Evolutionary conservation across 1,140 invertebrate species (phyloP).

Genomic region (Panulirus ornatus): DNA sequence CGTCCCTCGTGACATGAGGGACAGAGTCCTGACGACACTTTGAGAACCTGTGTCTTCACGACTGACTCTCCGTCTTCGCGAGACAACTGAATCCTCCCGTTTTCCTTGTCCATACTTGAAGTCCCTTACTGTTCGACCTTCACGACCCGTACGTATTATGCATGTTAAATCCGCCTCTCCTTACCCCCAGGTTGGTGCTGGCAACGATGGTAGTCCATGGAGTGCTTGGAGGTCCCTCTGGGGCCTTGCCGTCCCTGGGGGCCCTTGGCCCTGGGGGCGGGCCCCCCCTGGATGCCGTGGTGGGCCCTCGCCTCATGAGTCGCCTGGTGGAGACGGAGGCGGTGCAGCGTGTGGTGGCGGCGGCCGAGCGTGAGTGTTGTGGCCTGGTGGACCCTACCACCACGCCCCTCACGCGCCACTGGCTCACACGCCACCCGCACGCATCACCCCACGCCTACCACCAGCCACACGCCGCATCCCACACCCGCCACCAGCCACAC

Average conservation of each 20-base stretch:
- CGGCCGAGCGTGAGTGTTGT: constrained; percentile 23
- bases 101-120: no score
- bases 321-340: constrained; percentile 31
- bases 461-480: neutral
- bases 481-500: neutral
- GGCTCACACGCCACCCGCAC: constrained; percentile 26
- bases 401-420: constrained; percentile 48
- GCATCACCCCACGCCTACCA: neutral
- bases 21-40: no score
- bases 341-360: constrained; percentile 29
- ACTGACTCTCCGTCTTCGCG: no score
- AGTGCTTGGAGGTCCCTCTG: neutral
- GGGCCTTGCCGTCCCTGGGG: neutral
- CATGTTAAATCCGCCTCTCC: neutral
- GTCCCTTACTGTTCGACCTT: no score
- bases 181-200: neutral
- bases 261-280: neutral
- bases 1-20: no score
- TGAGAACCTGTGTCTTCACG: no score
- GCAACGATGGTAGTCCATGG: neutral
- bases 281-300: neutral
- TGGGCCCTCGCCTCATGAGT: constrained; percentile 12
- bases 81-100: no score
- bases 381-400: constrained; percentile 37
- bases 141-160: no score